These are phyloP conservation scores for Eudemis profundana DNA, from an alignment of 2,888 invertebrate genomes.

Conservation along the genomic window DNA sequence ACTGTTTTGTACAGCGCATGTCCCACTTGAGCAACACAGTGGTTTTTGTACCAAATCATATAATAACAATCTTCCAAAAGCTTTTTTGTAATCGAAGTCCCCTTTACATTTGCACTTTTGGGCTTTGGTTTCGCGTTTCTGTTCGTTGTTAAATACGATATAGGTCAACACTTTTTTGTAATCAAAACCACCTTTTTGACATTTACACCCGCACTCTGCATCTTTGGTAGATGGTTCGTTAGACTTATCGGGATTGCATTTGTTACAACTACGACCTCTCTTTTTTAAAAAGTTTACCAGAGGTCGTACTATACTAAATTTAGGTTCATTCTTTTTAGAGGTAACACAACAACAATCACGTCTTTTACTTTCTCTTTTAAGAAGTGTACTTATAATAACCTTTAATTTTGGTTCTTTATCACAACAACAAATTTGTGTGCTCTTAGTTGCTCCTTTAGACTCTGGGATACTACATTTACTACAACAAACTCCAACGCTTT, in stretches of 20 bases:
- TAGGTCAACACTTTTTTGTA: background rate
- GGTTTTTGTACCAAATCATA: conserved; percentile 2
- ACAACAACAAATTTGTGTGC: background rate
- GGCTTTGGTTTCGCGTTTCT: background rate
- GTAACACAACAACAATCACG: background rate
- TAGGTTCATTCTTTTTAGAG: background rate
- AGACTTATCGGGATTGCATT: background rate
- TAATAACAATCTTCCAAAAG: conserved; percentile 20
- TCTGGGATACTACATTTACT: background rate
- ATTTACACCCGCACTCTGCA: background rate
- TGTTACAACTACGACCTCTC: background rate
- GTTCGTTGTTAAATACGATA: background rate
- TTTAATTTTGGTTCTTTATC: background rate
- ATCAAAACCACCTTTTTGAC: background rate
- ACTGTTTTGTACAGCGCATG: background rate
- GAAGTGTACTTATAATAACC: too few relatives aligned
- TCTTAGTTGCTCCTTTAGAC: background rate
- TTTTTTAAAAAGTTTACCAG: background rate
- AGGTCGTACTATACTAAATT: background rate
- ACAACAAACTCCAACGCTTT: background rate
- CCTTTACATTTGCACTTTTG: conserved; percentile 3
- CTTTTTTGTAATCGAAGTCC: background rate
- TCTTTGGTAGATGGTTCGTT: background rate
- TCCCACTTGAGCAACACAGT: background rate
- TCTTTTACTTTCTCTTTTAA: background rate